Conservation (phyloP, 2,113 vertebrate genomes). For the Micromys minutus region DNA sequence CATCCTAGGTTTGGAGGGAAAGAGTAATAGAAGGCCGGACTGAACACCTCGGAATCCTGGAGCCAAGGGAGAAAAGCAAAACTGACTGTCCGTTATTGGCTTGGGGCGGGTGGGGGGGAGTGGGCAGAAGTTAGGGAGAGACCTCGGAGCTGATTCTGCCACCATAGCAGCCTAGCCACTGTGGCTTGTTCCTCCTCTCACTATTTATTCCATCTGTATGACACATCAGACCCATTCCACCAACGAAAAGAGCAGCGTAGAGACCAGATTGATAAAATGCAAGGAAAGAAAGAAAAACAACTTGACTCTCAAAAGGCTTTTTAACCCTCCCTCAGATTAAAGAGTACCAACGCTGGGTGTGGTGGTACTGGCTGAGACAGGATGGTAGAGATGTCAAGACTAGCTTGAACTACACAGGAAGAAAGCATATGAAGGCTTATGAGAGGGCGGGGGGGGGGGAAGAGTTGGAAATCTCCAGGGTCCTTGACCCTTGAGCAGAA, state of each 20-base stretch:
- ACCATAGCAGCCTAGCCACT: background rate
- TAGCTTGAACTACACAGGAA: background rate
- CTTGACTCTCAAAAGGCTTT: conserved; percentile 26
- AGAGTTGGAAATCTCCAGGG: conserved; percentile 56
- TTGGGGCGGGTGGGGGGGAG: too few species aligned
- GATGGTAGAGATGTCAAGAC: background rate
- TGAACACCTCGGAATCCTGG: background rate
- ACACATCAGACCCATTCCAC: background rate
- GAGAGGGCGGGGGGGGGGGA: too few species aligned
- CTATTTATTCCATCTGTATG: background rate
- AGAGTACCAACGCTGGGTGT: background rate
- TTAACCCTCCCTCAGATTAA: conserved; percentile 42
- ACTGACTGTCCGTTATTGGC: background rate
- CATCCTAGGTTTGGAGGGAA: background rate
- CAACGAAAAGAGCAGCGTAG: background rate
- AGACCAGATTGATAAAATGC: background rate
- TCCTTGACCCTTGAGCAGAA: conserved; percentile 68
- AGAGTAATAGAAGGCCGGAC: conserved; percentile 1
- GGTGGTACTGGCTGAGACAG: background rate
- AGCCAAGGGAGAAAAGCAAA: background rate
- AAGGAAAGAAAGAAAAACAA: background rate
- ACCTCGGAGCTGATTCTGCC: background rate
- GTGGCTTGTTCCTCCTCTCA: background rate
- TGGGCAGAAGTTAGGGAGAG: background rate
- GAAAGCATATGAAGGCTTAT: background rate